These are phyloP conservation scores for Malacosoma neustria DNA, from an alignment of 2,888 invertebrate species.

Conservation along the genomic window DNA sequence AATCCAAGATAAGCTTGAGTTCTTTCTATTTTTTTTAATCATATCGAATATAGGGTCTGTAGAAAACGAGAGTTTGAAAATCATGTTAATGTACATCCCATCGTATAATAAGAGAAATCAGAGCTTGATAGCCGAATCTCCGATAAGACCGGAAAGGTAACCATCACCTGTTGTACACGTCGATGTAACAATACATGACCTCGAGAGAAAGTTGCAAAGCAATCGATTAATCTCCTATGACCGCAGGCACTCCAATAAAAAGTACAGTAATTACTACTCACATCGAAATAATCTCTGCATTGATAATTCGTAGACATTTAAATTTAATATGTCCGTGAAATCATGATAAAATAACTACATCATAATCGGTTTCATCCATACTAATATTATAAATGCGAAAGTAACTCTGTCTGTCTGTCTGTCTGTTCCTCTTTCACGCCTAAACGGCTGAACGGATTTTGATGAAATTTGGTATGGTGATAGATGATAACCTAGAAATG, in stretches of 20 bases:
- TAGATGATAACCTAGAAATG: no score
- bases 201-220: slow-evolving; percentile 50
- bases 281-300: slow-evolving; percentile 48
- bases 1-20: no score
- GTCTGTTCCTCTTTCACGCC: no score
- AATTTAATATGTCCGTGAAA: background rate
- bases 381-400: no score
- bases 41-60: no score
- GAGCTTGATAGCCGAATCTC: slow-evolving; percentile 44
- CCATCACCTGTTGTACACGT: slow-evolving; percentile 24
- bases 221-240: slow-evolving; percentile 54
- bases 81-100: no score
- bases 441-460: no score
- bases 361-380: slow-evolving; percentile 1
- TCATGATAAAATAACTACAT: background rate
- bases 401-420: no score
- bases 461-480: no score
- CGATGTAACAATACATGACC: slow-evolving; percentile 45
- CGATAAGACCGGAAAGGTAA: slow-evolving; percentile 30
- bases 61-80: no score
- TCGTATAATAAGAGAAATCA: slow-evolving; percentile 26
- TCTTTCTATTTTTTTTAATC: no score
- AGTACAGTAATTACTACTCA: slow-evolving; percentile 51
- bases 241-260: slow-evolving; percentile 44
- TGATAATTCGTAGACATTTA: slow-evolving; percentile 30